A percentile compares a stretch with the other conserved stretches of the same genome.
Evolutionary conservation across 1,140 invertebrate species (phyloP).

Genomic region (Muscidifurax raptorellus): DNA sequence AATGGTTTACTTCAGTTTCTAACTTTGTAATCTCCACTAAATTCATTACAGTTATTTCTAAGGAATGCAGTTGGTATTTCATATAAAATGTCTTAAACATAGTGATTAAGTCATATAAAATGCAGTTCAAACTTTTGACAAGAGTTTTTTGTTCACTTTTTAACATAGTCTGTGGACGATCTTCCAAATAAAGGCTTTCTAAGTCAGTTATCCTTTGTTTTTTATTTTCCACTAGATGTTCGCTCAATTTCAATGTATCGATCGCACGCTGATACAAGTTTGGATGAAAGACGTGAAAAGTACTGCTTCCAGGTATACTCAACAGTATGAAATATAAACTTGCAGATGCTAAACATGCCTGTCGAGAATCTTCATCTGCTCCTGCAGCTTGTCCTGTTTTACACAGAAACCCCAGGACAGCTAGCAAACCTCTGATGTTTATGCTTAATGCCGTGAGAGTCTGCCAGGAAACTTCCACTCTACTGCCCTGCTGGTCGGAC

Average conservation of each 20-base stretch:
- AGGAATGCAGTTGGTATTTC: slow-evolving; percentile 71
- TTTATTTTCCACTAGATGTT: slow-evolving; percentile 57
- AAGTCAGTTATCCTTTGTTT: slow-evolving; percentile 53
- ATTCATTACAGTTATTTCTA: slow-evolving; percentile 73
- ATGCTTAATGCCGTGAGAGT: slow-evolving; percentile 73
- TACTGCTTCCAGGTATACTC: slow-evolving; percentile 76
- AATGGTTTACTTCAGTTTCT: slow-evolving; percentile 68
- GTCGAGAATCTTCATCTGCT: slow-evolving; percentile 65
- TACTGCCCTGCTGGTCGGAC: slow-evolving; percentile 39
- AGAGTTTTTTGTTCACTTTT: slow-evolving; percentile 63
- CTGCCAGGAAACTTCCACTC: slow-evolving; percentile 75
- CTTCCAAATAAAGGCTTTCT: slow-evolving; percentile 64
- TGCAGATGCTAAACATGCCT: slow-evolving; percentile 70
- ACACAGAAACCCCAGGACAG: slow-evolving; percentile 76
- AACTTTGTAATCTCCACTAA: slow-evolving; percentile 75
- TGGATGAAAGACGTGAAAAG: slow-evolving; percentile 78
- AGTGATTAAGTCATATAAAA: slow-evolving; percentile 72
- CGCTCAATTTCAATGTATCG: slow-evolving; percentile 72
- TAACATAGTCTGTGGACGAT: slow-evolving; percentile 41
- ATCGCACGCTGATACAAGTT: slow-evolving; percentile 76
- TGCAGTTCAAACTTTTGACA: slow-evolving; percentile 64
- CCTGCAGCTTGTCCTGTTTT: slow-evolving; percentile 70
- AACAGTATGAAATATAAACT: slow-evolving; percentile 75
- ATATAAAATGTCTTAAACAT: slow-evolving; percentile 74
- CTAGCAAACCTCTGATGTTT: slow-evolving; percentile 74